Evolutionary conservation across 2,888 invertebrate species (phyloP).

Genomic region (Pyrrhia umbra): DNA sequence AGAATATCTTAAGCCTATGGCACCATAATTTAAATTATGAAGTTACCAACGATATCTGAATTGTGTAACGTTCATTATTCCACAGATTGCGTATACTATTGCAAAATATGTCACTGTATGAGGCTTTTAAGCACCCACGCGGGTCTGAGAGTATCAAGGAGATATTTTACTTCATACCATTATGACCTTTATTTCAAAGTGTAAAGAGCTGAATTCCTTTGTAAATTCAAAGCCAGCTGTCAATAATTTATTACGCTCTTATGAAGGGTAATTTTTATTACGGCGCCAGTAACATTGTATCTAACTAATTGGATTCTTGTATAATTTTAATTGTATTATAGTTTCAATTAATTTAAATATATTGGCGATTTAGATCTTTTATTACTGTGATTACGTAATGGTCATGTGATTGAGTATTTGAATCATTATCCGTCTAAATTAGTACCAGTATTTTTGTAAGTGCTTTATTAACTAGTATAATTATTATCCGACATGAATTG

Average conservation of each 20-base stretch:
- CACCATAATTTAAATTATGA: slow-evolving; percentile 41
- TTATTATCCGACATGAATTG: not conserved
- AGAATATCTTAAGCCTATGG: not conserved
- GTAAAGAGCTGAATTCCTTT: slow-evolving; percentile 38
- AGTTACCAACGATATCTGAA: slow-evolving; percentile 52
- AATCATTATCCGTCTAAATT: slow-evolving; percentile 22
- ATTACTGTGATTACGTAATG: slow-evolving; percentile 37
- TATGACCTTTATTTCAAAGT: slow-evolving; percentile 39
- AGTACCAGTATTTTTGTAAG: slow-evolving; percentile 12
- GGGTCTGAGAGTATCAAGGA: slow-evolving; percentile 63
- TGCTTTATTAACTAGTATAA: not conserved
- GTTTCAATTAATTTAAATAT: slow-evolving; percentile 56
- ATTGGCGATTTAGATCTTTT: slow-evolving; percentile 51
- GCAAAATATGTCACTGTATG: slow-evolving; percentile 74
- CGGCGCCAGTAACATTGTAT: slow-evolving; percentile 69
- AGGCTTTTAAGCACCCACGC: slow-evolving; percentile 77
- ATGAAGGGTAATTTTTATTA: slow-evolving; percentile 75
- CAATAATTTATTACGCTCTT: slow-evolving; percentile 69
- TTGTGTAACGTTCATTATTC: slow-evolving; percentile 73
- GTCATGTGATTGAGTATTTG: slow-evolving; percentile 29
- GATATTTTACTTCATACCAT: slow-evolving; percentile 53
- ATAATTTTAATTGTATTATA: slow-evolving; percentile 60
- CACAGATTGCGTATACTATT: slow-evolving; percentile 76
- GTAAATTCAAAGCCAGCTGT: slow-evolving; percentile 53
- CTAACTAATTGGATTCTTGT: slow-evolving; percentile 70